phyloP scores from a whole-genome alignment of 2,888 invertebrate species.

The Hypomecis punctinalis region DNA sequence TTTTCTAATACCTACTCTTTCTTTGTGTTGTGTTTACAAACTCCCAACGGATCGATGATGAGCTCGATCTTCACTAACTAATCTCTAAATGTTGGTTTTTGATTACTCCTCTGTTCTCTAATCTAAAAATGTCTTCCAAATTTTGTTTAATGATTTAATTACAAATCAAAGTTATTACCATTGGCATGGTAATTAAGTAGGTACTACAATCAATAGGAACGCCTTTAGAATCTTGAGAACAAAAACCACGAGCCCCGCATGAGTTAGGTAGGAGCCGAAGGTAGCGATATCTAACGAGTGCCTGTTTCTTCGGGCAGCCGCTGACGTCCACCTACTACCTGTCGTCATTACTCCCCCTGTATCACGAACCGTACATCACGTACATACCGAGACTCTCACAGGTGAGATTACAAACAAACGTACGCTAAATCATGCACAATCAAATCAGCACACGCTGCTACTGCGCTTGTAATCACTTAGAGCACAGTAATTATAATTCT shows the following conservation, averaged over 20 bases:
- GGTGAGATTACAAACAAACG: conserved; percentile 62
- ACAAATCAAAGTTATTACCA: not conserved
- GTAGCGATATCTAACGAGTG: conserved; percentile 23
- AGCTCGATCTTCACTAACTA: conserved; percentile 72
- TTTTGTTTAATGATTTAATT: conserved; percentile 10
- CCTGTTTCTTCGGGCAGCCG: conserved; percentile 64
- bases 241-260: not conserved
- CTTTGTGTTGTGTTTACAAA: conserved; percentile 64
- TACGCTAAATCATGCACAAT: not conserved
- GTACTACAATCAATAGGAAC: not conserved
- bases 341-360: conserved; percentile 70
- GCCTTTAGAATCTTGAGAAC: not conserved
- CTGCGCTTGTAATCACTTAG: conserved; percentile 3
- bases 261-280: not conserved
- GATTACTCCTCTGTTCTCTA: conserved; percentile 32
- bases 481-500: not conserved
- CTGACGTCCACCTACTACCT: conserved; percentile 77
- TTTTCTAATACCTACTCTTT: conserved; percentile 74
- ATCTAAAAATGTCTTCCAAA: conserved; percentile 18
- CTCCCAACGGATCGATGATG: conserved; percentile 66
- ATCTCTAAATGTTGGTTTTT: conserved; percentile 44
- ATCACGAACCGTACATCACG: conserved; percentile 73
- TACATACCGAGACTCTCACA: conserved; percentile 77
- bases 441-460: not conserved
- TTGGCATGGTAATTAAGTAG: not conserved